Percentiles rank a stretch among this genome's conserved stretches.
Evolutionary conservation across 2,888 invertebrate species (phyloP).

Genomic region (Corbicula japonica): DNA sequence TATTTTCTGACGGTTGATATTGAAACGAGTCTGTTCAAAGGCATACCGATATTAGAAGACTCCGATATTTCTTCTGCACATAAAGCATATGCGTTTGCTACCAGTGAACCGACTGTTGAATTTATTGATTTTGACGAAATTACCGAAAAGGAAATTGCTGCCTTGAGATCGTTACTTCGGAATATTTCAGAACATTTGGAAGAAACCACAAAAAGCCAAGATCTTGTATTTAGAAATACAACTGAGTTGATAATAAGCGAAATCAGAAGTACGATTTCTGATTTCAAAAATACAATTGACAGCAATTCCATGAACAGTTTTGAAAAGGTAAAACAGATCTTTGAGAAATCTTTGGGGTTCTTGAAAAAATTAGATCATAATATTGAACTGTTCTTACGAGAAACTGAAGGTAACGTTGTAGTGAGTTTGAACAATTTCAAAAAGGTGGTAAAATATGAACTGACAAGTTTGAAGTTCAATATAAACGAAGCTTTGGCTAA

Average conservation of each 20-base stretch:
- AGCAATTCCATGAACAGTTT: too few species aligned
- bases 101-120: constrained; percentile 28
- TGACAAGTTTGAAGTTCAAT: neutral
- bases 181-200: neutral
- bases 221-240: neutral
- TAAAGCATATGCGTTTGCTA: constrained; percentile 44
- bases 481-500: neutral
- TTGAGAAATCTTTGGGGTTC: too few species aligned
- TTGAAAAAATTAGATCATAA: neutral
- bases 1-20: constrained; percentile 40
- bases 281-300: too few species aligned
- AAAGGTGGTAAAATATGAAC: neutral
- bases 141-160: neutral
- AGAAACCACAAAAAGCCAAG: neutral
- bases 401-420: neutral
- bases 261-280: neutral
- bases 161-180: neutral
- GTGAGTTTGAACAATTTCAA: neutral
- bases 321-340: too few species aligned
- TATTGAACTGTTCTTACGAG: constrained; percentile 2
- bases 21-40: constrained; percentile 37
- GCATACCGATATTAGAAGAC: constrained; percentile 46
- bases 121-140: constrained; percentile 1
- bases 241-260: neutral
- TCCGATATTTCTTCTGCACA: constrained; percentile 22